phyloP scores from a whole-genome alignment of 1,140 invertebrate genomes.

The Bombus soroeensis region DNA sequence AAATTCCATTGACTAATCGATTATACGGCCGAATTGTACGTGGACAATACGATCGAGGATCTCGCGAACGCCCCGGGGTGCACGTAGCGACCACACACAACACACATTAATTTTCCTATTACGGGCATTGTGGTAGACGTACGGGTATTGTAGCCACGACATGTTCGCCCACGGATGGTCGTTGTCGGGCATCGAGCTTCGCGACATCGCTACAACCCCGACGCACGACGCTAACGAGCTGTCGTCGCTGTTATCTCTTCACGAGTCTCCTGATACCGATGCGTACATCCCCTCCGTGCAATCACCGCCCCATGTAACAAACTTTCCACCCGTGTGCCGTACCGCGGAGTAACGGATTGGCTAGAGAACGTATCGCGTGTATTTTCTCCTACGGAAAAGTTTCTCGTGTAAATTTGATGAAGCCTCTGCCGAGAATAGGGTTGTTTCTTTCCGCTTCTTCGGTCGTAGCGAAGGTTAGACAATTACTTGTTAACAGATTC shows the following conservation, averaged over 20 bases:
- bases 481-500: not conserved
- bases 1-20: constrained; percentile 72
- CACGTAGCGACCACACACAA: constrained; percentile 72
- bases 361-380: not conserved
- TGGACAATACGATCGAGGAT: constrained; percentile 75
- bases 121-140: constrained; percentile 68
- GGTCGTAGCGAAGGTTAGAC: not conserved
- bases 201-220: constrained; percentile 67
- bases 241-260: constrained; percentile 71
- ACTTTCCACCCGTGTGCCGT: not conserved
- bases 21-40: constrained; percentile 20
- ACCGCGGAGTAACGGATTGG: not conserved
- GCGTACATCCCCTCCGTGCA: constrained; percentile 36
- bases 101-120: constrained; percentile 77
- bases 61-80: constrained; percentile 67
- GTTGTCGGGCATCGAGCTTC: constrained; percentile 75
- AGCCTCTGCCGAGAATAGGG: not conserved
- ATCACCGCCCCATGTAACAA: constrained; percentile 39
- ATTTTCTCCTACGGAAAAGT: constrained; percentile 10
- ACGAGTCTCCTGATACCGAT: constrained; percentile 56
- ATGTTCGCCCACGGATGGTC: constrained; percentile 59
- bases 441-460: not conserved
- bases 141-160: constrained; percentile 44
- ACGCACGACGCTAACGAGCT: constrained; percentile 74
- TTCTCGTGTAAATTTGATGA: constrained; percentile 8